A percentile compares a stretch with the other conserved stretches of the same genome.
These are phyloP conservation scores for Podarcis lilfordi DNA, from an alignment of 2,797 vertebrate species.

Conservation along the genomic window DNA sequence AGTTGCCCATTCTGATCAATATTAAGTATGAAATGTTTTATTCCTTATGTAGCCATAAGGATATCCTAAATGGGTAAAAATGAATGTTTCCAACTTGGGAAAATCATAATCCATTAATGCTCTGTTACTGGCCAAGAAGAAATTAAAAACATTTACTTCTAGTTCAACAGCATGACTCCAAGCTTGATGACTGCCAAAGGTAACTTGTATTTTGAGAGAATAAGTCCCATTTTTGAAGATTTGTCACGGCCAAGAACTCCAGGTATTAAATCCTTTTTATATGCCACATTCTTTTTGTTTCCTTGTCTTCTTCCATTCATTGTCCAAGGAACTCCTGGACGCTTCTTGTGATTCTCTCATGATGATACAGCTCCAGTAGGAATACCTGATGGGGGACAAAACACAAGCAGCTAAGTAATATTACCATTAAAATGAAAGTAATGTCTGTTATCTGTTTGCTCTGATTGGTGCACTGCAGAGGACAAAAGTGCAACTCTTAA, in stretches of 20 bases:
- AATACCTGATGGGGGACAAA: constrained; percentile 66
- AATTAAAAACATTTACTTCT: constrained; percentile 72
- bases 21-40: constrained; percentile 77
- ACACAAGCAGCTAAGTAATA: constrained; percentile 37
- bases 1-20: constrained; percentile 86
- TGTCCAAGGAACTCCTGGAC: constrained; percentile 70
- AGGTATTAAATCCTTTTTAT: constrained; percentile 76
- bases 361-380: constrained; percentile 74
- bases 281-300: constrained; percentile 78
- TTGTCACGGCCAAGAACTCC: constrained; percentile 72
- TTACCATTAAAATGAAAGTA: neutral
- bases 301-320: constrained; percentile 76
- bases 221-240: constrained; percentile 75
- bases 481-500: neutral
- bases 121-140: constrained; percentile 73
- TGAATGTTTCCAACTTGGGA: constrained; percentile 76
- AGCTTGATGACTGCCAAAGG: constrained; percentile 73
- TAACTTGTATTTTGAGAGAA: constrained; percentile 72
- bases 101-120: constrained; percentile 80
- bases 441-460: neutral
- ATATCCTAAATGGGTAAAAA: constrained; percentile 76
- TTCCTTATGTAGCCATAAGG: constrained; percentile 75
- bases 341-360: constrained; percentile 77
- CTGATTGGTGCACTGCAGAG: neutral
- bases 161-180: constrained; percentile 80